These are phyloP conservation scores for Equus quagga DNA, from an alignment of 2,113 vertebrate species.

Conservation along the genomic window DNA sequence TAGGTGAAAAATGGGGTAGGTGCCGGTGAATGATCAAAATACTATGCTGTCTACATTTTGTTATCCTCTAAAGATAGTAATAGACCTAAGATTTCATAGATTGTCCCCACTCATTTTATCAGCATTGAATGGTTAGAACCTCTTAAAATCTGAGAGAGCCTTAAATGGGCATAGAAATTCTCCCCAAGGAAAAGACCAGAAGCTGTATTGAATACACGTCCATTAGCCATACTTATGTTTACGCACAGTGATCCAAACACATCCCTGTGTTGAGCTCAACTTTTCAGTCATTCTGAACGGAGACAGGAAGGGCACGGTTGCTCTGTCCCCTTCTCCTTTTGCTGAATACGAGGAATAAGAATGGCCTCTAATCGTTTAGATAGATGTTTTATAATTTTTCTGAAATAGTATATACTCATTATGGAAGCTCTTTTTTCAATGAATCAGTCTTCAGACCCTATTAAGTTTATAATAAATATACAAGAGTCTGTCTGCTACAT, in stretches of 20 bases:
- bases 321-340: slow-evolving; percentile 20
- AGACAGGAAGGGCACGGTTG: not conserved
- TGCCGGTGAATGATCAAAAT: slow-evolving; percentile 67
- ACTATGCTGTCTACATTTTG: slow-evolving; percentile 65
- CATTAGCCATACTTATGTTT: not conserved
- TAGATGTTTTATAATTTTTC: not conserved
- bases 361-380: not conserved
- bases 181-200: not conserved
- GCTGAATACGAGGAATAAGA: not conserved
- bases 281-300: slow-evolving; percentile 13
- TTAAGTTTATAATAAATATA: slow-evolving; percentile 1
- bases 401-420: not conserved
- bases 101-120: slow-evolving; percentile 79
- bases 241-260: not conserved
- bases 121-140: slow-evolving; percentile 70
- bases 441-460: not conserved
- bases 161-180: slow-evolving; percentile 69
- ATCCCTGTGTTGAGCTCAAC: not conserved
- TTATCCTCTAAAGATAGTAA: slow-evolving; percentile 72
- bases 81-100: slow-evolving; percentile 65
- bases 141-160: slow-evolving; percentile 53
- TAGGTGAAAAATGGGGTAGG: slow-evolving; percentile 79
- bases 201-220: not conserved
- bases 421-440: not conserved
- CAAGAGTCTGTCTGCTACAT: not conserved